Percentiles rank a stretch among this genome's conserved stretches.
Conservation (phyloP, 2,113 vertebrate genomes). For the Phylloscopus whistleri region DNA sequence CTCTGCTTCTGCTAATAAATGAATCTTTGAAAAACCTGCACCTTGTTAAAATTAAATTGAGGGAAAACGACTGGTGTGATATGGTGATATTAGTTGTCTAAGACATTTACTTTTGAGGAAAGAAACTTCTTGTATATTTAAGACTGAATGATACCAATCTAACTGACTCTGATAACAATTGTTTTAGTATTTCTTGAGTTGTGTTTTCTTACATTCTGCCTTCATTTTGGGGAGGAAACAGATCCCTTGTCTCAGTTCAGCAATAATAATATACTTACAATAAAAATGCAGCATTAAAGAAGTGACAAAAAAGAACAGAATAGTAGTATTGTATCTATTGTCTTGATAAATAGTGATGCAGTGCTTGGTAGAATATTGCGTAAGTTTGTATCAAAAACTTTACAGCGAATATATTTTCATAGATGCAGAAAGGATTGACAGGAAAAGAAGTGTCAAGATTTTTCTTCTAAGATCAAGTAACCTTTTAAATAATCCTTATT, state of each 20-base stretch:
- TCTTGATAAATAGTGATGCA: neutral
- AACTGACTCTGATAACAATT: neutral
- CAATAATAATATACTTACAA: neutral
- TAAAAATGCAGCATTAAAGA: neutral
- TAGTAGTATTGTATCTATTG: neutral
- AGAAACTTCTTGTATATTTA: neutral
- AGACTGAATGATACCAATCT: neutral
- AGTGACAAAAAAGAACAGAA: neutral
- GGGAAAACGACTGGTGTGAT: neutral
- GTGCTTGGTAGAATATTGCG: neutral
- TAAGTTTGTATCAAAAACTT: neutral
- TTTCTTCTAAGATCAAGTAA: neutral
- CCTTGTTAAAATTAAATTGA: neutral
- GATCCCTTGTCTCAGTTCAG: neutral
- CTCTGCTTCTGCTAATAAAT: neutral
- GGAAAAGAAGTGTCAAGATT: neutral
- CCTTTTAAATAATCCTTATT: neutral
- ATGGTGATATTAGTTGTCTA: neutral
- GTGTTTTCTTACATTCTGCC: neutral
- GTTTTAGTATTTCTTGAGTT: neutral
- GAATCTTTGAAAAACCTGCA: neutral
- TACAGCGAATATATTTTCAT: neutral
- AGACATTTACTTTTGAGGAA: neutral
- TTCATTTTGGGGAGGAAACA: neutral
- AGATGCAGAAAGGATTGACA: neutral